Evolutionary conservation across 2,797 vertebrate species (phyloP), one percentile per base, ranked within the genome.

Genomic region (Megaceryle alcyon): DNA sequence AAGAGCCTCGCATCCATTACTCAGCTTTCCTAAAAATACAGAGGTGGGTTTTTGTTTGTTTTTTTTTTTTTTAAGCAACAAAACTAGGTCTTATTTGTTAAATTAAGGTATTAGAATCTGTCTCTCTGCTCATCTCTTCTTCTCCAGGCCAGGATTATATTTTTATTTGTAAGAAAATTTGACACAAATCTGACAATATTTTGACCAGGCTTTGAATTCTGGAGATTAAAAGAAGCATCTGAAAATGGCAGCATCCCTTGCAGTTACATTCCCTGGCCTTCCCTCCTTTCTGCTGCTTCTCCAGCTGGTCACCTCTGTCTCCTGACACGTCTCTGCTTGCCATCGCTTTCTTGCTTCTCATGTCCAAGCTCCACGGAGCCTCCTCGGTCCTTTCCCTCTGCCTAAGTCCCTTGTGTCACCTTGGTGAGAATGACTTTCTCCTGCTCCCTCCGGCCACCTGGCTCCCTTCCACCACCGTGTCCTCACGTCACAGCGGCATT

Each of bases 101-200:
- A 90, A 96, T 90, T 79, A 91, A 82, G 33, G 85, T 77, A 92
- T 94, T 96, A 92, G 41, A 83, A 77, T 26, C 51, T 84, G 73
- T 84, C 91, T 90, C 35, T 68, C 77, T 46, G 63, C 82, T 91
- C 91, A 84, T 73, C 51, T 91, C 82, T 79, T 69, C 84, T 91
- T 96, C 92, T 92, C 70, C 66, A 92, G 94, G 89, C 87, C 85
- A 72, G 92, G 91, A 94, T 97, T 97, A 96, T 35, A 21, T 90
- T 94, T 86, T 85, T 79, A 91, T 91, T 92, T 48, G 39, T 43
- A 94, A 94, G 84, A 89, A 88, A 85, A 86, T 94, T 94, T 90
- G 91, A 96, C 94, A 94, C 73, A 94, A 96, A 92, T 91, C 94
- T 92, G 96, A 95, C 92, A 94, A 83, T 64, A 90, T 95, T 96